Evolutionary conservation across 2,797 vertebrate species (phyloP), one percentile per base, ranked within the genome.

Genomic region (Gobionotothen gibberifrons): DNA sequence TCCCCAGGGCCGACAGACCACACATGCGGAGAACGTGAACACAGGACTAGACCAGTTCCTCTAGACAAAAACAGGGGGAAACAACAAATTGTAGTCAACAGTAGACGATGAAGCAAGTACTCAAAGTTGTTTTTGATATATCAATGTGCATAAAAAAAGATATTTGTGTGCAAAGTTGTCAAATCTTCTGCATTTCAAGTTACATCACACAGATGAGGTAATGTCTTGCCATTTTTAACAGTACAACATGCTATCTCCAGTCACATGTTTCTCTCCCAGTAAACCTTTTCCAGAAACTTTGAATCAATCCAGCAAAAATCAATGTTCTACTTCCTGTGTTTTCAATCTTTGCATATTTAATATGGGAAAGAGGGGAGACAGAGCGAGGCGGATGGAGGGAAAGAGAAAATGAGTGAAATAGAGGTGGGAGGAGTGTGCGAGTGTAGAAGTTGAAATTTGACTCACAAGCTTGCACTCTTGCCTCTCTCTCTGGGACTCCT

Each of bases 401-500:
- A 58, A 70, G 76, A 86, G 85, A 89, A 81, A 90, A 90, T 64
- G 77, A 89, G 85, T 65, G 73, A 86, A 89, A 85, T 51, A 65
- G 74, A 69, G 70, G 86, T 77, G 78, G 86, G 81, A 89, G 81
- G 85, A 76, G 78, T 76, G 78, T 85, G 75, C 65, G 86, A 81
- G 86, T 43, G 85, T 77, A 75, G 84, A 86, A 89, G 88, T 75
- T 93, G 94, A 95, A 96, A 96, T 94, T 89, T 89, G 96, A 91
- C 92, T 94, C 95, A 93, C 89, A 91, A 92, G 92, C 92, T 94
- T 96, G 95, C 95, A 96, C 95, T 97, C 95, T 95, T 95, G 94
- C 92, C 93, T 91, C 94, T 94, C 96, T 97, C 96, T 94, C 86
- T 95, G 95, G 96, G 96, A 96, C 95, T 95, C 94, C 93, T 94